Base-by-base conservation (phyloP, 2,888 invertebrate species). In the Polyommatus iphigenia region DNA sequence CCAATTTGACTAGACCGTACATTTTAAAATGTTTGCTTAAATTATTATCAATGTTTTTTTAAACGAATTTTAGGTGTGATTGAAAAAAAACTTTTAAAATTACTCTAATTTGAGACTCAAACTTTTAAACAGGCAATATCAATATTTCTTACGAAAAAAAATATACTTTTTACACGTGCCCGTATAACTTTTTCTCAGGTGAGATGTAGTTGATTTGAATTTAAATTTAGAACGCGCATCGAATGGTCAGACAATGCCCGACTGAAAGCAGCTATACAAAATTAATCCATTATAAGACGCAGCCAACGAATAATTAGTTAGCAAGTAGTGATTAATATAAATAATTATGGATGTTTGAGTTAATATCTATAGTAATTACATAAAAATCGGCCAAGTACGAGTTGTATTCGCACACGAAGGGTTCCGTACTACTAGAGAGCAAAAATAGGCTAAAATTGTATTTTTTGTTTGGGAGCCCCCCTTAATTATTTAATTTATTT, bases 241-340 rank as follows among this genome's bases (percentile, higher is more conserved):
- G 85, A 88, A 87, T 87, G 83, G 83, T 82, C 82, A 88, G 86
- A 92, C 91, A 92, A 92, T 91, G 86, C 80, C 80, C 76, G 79
- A 81, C 81, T 79, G 81, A 84, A 92, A 93, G 89, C 93, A 92
- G 89, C 91, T 93, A 89, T 89, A 91, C 80, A 80, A 84, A 86
- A 89, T 90, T 90, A 91, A 91, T 89, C 88, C 88, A 89, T 80
- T 78, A 80, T 79, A 79, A 80, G 80, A 77, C 79, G 77, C 80
- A 72, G 77, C 67, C 79, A 72, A 20, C 36, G 20, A 57, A 20
- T 54, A 71, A 54, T 77, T 77, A 77, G 24, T 18, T 15, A 10
- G 46, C 59, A 24, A 77, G 46, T 20, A 13, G 46, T 36, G 13
- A 59, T 59, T 24, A 20, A 59, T 76, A 20, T 76, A 41, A 76